phyloP scores from a whole-genome alignment of 2,888 invertebrate genomes.

The Tigriopus californicus region DNA sequence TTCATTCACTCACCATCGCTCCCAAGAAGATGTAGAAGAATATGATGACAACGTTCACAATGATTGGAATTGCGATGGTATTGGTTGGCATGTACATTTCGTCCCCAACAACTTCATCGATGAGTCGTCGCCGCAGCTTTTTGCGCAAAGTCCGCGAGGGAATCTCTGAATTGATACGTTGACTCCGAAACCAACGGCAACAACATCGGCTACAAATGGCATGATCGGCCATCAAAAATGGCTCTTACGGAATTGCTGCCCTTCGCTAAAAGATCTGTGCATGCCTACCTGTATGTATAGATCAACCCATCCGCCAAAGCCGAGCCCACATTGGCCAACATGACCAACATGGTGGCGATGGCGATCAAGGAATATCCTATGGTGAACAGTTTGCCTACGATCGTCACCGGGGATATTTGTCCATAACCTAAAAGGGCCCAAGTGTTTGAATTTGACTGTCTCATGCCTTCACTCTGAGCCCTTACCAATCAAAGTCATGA shows the following conservation, averaged over 20 bases:
- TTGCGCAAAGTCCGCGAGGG: slow-evolving; percentile 17
- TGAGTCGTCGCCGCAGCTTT: slow-evolving; percentile 13
- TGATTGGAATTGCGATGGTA: background rate
- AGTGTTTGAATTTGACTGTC: slow-evolving; percentile 17
- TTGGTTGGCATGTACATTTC: slow-evolving; percentile 21
- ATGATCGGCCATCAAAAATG: too few relatives aligned
- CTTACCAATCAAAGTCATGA: slow-evolving; percentile 24
- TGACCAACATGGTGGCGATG: slow-evolving; percentile 18
- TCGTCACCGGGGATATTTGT: background rate
- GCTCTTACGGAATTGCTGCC: too few relatives aligned
- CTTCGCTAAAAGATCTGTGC: background rate
- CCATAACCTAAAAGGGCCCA: slow-evolving; percentile 23
- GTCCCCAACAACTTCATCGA: slow-evolving; percentile 18
- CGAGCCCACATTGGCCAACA: slow-evolving; percentile 19
- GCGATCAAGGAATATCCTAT: slow-evolving; percentile 19
- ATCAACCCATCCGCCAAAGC: slow-evolving; percentile 17
- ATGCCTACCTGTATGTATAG: slow-evolving; percentile 10
- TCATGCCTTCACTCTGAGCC: slow-evolving; percentile 1
- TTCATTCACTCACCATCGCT: slow-evolving; percentile 12
- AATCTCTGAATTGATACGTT: slow-evolving; percentile 18
- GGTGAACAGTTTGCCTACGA: background rate
- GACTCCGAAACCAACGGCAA: slow-evolving; percentile 21
- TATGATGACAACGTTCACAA: background rate
- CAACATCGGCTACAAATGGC: slow-evolving; percentile 19
- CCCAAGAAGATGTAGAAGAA: background rate